phyloP scores from a whole-genome alignment of 1,140 invertebrate species.

The Hylaeus anthracinus region DNA sequence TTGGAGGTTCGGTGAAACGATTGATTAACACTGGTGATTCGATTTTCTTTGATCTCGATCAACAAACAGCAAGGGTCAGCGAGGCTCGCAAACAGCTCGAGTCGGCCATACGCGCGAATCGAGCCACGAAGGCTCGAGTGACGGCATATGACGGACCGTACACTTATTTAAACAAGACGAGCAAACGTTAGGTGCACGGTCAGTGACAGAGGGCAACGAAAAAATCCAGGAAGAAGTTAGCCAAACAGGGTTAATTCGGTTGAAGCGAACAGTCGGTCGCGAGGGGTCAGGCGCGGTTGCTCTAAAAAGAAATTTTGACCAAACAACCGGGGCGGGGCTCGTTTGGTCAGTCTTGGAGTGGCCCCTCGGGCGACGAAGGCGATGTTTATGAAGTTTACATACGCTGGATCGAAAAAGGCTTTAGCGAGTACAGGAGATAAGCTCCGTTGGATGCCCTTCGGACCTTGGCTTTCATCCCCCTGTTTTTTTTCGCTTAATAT shows the following conservation, averaged over 20 bases:
- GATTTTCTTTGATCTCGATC: conserved; percentile 11
- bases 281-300: conserved; percentile 19
- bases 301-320: conserved; percentile 35
- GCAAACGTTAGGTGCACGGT: conserved; percentile 17
- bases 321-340: conserved; percentile 21
- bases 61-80: conserved; percentile 1
- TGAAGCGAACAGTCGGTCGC: conserved; percentile 34
- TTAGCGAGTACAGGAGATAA: conserved; percentile 43
- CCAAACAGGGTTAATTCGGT: conserved; percentile 54
- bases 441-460: conserved; percentile 24
- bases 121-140: not conserved
- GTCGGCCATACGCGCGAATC: not conserved
- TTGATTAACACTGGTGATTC: too few relatives aligned
- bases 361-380: conserved; percentile 26
- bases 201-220: not conserved
- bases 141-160: conserved; percentile 21
- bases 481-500: conserved; percentile 40
- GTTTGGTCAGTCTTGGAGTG: conserved; percentile 43
- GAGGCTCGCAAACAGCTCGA: conserved; percentile 2
- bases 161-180: conserved; percentile 36
- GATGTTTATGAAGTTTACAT: conserved; percentile 60
- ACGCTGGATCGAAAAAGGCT: conserved; percentile 37
- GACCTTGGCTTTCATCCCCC: conserved; percentile 31
- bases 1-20: not conserved
- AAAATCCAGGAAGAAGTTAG: conserved; percentile 1